Evolutionary conservation across 2,888 invertebrate genomes (phyloP).

Genomic region (Hemaris fuciformis): DNA sequence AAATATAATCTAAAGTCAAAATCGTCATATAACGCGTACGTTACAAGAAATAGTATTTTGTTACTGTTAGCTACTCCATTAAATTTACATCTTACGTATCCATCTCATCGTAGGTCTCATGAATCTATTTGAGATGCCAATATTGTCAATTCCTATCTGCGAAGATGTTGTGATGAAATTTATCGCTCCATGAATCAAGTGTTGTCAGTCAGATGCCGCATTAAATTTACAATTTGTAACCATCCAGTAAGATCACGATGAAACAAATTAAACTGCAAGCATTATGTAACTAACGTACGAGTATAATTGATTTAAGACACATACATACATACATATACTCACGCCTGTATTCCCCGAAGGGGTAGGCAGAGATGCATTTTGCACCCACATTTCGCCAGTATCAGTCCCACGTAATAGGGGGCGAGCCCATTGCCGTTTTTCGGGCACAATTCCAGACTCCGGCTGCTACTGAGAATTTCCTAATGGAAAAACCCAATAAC

Average conservation of each 20-base stretch:
- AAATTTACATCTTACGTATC: neutral
- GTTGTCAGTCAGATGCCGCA: constrained; percentile 16
- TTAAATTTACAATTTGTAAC: constrained; percentile 22
- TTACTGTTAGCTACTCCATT: neutral
- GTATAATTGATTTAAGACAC: constrained; percentile 17
- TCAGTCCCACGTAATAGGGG: too few species aligned
- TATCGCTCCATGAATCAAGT: constrained; percentile 28
- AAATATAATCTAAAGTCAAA: too few species aligned
- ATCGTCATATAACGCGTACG: too few species aligned
- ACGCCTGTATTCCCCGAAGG: too few species aligned
- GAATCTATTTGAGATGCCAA: neutral
- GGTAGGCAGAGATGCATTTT: too few species aligned
- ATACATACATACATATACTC: too few species aligned
- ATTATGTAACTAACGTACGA: constrained; percentile 16
- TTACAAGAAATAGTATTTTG: too few species aligned
- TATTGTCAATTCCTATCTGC: neutral
- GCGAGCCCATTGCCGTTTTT: too few species aligned
- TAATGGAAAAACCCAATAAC: too few species aligned
- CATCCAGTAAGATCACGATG: constrained; percentile 11
- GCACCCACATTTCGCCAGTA: too few species aligned
- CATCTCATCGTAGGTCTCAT: neutral
- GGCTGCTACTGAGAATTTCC: too few species aligned
- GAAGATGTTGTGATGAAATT: constrained; percentile 22
- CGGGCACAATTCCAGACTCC: too few species aligned
- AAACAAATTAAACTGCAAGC: neutral